A percentile compares a stretch with the other conserved stretches of the same genome.
phyloP scores from a whole-genome alignment of 1,140 invertebrate species.

The Drosophila erecta region DNA sequence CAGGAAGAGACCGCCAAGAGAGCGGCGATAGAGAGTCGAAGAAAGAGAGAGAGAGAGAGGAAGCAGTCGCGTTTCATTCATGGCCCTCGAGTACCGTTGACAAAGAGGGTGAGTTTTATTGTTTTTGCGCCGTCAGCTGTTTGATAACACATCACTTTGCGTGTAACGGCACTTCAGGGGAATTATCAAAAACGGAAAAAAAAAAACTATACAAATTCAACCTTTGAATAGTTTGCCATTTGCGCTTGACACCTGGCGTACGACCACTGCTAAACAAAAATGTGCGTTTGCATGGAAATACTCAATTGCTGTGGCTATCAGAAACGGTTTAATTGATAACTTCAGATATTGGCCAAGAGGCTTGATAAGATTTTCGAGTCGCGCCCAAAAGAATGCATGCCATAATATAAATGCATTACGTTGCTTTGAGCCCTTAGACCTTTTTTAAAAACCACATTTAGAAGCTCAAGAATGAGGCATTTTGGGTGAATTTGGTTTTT shows the following conservation, averaged over 20 bases:
- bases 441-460: too few species aligned
- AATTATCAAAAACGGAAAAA: neutral
- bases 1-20: conserved; percentile 30
- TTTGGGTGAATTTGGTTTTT: too few species aligned
- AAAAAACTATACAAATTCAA: conserved; percentile 1
- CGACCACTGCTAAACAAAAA: conserved; percentile 26
- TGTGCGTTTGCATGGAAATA: conserved; percentile 19
- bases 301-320: conserved; percentile 25
- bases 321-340: conserved; percentile 32
- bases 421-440: too few species aligned
- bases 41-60: conserved; percentile 1
- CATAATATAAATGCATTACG: too few species aligned
- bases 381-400: conserved; percentile 9
- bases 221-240: neutral
- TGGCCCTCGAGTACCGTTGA: conserved; percentile 28
- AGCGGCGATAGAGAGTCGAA: conserved; percentile 8
- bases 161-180: conserved; percentile 21
- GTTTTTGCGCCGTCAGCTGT: conserved; percentile 43
- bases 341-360: conserved; percentile 15
- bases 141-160: conserved; percentile 32
- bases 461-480: too few species aligned
- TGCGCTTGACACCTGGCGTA: conserved; percentile 17
- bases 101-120: conserved; percentile 28
- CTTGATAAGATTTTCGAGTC: conserved; percentile 24
- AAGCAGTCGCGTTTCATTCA: conserved; percentile 56